A percentile compares a stretch with the other conserved stretches of the same genome.
These are phyloP conservation scores for Trachythela sp. DNA, from an alignment of 64 coral and sea anemone genomes.

Conservation along the genomic window DNA sequence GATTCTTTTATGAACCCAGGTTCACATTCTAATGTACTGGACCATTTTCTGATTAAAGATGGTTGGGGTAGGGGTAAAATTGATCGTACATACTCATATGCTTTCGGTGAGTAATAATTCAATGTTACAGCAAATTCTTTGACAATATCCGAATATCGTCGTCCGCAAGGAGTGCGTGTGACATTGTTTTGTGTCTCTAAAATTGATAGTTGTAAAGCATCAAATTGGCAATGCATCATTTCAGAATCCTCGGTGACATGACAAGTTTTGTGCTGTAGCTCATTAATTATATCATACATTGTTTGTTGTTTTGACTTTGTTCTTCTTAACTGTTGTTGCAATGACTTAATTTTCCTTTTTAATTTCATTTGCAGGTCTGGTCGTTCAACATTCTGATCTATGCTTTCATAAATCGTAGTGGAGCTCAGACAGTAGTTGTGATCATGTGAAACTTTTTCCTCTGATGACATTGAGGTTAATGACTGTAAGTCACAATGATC, in stretches of 20 bases:
- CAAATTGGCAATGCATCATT: not conserved
- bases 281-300: not conserved
- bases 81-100: not conserved
- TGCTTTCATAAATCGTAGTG: not conserved
- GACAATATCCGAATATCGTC: not conserved
- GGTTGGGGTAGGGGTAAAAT: not conserved
- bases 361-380: not conserved
- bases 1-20: not conserved
- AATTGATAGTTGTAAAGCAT: not conserved
- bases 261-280: not conserved
- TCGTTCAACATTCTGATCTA: not conserved
- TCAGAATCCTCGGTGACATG: not conserved
- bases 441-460: not conserved
- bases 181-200: not conserved
- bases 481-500: not conserved
- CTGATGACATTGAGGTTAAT: not conserved
- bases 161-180: not conserved
- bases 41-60: not conserved
- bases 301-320: too few relatives aligned
- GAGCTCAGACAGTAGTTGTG: not conserved
- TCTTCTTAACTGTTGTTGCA: slow-evolving; percentile 12
- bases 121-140: not conserved
- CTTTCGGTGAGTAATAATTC: not conserved
- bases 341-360: not conserved
- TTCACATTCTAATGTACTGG: not conserved